A percentile compares a stretch with the other conserved stretches of the same genome.
These are phyloP conservation scores for Corythaixoides concolor DNA, from an alignment of 2,113 vertebrate species.

Conservation along the genomic window DNA sequence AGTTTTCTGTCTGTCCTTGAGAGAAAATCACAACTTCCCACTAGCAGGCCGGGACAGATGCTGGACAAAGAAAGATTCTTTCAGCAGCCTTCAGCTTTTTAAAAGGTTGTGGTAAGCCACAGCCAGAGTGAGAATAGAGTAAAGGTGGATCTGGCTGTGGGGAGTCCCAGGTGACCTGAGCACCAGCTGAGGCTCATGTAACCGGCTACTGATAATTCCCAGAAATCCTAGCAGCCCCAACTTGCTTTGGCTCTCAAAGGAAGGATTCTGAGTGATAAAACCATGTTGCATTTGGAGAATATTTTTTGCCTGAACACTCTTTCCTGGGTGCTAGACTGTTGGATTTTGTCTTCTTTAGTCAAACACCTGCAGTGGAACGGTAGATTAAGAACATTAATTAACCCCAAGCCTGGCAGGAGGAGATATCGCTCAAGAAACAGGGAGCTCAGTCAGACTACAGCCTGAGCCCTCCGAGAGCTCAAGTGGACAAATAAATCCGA, in stretches of 20 bases:
- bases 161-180: neutral
- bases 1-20: conserved; percentile 26
- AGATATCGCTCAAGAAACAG: neutral
- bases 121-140: neutral
- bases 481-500: conserved; percentile 24
- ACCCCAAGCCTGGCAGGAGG: neutral
- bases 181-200: neutral
- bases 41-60: neutral
- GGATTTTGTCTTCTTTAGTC: neutral
- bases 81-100: neutral
- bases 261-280: neutral
- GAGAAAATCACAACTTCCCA: conserved; percentile 28
- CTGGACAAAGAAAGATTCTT: neutral
- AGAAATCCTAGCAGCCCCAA: neutral
- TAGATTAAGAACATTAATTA: neutral
- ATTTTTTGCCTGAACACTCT: neutral
- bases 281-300: neutral
- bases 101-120: neutral
- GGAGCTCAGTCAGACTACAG: neutral
- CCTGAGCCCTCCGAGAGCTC: neutral
- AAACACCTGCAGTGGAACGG: neutral
- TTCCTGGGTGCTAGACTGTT: neutral
- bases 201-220: neutral
- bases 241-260: neutral
- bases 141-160: neutral